Evolutionary conservation across 2,797 vertebrate species (phyloP), one percentile per base, ranked within the genome.

Genomic region (Hyperoplus lanceolatus): DNA sequence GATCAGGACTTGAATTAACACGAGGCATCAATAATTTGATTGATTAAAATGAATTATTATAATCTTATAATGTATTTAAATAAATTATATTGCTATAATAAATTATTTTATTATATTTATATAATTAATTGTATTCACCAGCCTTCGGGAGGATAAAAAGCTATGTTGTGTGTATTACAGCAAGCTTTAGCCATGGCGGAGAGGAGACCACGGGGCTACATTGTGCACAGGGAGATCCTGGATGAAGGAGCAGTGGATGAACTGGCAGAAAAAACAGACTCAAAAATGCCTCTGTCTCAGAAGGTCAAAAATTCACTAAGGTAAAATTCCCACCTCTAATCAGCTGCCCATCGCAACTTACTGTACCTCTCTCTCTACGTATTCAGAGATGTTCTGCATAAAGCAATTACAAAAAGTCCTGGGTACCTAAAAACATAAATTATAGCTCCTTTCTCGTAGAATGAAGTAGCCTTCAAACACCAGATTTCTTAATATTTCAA

Each of bases 171-270:
- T 54, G 8, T 53, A 9, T 73, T 67, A 0, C 71, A 79, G 63
- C 15, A 7, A 11, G 50, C 57, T 53, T 36, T 4, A 77, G 72
- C 58, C 66, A 92, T 90, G 90, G 81, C 18, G 0, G 88, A 90
- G 68, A 77, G 83, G 81, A 89, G 74, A 70, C 50, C 62, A 4
- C 29, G 36, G 69, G 64, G 70, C 50, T 95, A 95, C 85, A 84
- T 39, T 0, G 29, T 96, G 60, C 55, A 93, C 48, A 90, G 94
- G 70, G 81, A 92, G 0, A 67, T 95, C 63, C 86, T 96, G 90
- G 90, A 96, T 51, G 95, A 96, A 86, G 80, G 13, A 5, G 48
- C 45, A 0, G 80, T 96, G 75, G 94, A 96, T 11, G 73, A 90
- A 41, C 38, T 95, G 55, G 94, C 90, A 5, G 77, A 90, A 66